Evolutionary conservation across 2,888 invertebrate species (phyloP).

Genomic region (Trichogramma evanescens): DNA sequence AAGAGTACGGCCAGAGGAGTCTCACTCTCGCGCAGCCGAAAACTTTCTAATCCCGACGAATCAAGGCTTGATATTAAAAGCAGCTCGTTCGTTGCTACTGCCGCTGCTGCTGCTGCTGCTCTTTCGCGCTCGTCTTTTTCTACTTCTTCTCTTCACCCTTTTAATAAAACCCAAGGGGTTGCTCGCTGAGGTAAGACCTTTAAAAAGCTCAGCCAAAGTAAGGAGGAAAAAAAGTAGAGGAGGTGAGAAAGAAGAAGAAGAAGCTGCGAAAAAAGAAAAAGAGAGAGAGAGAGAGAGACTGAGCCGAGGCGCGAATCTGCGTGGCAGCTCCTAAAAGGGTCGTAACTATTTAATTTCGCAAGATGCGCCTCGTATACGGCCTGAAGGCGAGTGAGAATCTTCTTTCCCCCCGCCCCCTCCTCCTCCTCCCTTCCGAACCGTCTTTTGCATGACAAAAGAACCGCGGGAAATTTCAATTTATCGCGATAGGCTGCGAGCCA

Average conservation of each 20-base stretch:
- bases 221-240: constrained; percentile 27
- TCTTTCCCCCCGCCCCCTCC: constrained; percentile 8
- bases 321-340: constrained; percentile 30
- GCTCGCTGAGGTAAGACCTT: constrained; percentile 28
- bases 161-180: constrained; percentile 34
- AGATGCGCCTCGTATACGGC: constrained; percentile 27
- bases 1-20: neutral
- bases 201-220: constrained; percentile 37
- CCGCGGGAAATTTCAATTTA: constrained; percentile 39
- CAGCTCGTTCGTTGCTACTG: constrained; percentile 1
- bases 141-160: constrained; percentile 33
- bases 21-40: constrained; percentile 24
- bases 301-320: constrained; percentile 10
- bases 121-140: too few species aligned
- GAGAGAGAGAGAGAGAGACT: too few species aligned
- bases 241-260: constrained; percentile 3
- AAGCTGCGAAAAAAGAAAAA: too few species aligned
- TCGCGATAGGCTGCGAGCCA: constrained; percentile 4
- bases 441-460: constrained; percentile 42
- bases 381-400: constrained; percentile 6
- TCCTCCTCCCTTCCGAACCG: constrained; percentile 22
- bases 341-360: constrained; percentile 40
- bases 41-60: constrained; percentile 40
- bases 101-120: neutral
- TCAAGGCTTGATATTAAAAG: constrained; percentile 39